Percentiles rank a stretch among this genome's conserved stretches.
Evolutionary conservation across 1,140 invertebrate genomes (phyloP).

Genomic region (Euwallacea fornicatus): DNA sequence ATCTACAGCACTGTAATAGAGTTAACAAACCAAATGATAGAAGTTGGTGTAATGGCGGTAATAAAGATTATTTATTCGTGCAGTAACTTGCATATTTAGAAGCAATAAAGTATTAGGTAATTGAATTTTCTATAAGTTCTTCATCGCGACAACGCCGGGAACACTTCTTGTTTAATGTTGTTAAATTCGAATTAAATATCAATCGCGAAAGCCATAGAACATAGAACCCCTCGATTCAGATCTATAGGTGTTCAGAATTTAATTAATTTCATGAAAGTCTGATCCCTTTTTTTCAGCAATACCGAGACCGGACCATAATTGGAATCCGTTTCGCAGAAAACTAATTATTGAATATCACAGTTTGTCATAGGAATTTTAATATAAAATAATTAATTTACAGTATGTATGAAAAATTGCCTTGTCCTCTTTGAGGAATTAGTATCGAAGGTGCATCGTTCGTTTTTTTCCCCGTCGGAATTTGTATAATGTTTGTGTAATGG

Average conservation of each 20-base stretch:
- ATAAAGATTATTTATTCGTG: too few species aligned
- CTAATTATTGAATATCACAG: conserved; percentile 43
- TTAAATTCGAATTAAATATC: neutral
- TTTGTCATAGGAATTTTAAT: conserved; percentile 44
- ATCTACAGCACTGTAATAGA: too few species aligned
- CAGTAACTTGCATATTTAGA: neutral
- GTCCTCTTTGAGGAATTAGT: conserved; percentile 25
- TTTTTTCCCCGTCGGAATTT: conserved; percentile 22
- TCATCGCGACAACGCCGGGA: too few species aligned
- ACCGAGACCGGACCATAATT: conserved; percentile 35
- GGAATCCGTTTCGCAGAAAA: conserved; percentile 42
- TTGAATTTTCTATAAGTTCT: too few species aligned
- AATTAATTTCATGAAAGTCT: conserved; percentile 20
- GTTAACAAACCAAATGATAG: too few species aligned
- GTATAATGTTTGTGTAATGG: conserved; percentile 26
- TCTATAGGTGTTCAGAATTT: conserved; percentile 16
- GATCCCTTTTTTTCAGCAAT: conserved; percentile 17
- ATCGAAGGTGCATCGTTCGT: conserved; percentile 26
- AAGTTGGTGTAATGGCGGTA: too few species aligned
- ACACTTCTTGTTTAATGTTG: too few species aligned
- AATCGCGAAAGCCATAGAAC: neutral
- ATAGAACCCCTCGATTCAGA: conserved; percentile 1
- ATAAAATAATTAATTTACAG: conserved; percentile 45
- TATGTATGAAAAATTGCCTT: conserved; percentile 39
- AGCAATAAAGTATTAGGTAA: neutral